phyloP scores from a whole-genome alignment of 2,113 vertebrate genomes.

The Pyrgilauda ruficollis region DNA sequence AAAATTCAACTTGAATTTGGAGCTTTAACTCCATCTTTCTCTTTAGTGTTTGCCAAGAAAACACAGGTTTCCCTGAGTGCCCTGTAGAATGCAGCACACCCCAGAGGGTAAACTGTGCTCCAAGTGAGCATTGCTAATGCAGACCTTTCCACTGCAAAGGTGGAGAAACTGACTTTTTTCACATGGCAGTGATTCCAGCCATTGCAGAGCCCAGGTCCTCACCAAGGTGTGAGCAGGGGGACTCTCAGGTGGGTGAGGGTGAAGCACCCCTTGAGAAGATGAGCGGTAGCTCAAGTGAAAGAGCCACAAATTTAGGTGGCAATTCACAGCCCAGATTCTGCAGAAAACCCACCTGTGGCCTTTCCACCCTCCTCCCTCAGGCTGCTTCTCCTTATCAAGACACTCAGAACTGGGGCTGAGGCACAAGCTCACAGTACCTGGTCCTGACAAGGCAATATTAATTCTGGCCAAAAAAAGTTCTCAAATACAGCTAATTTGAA shows the following conservation, averaged over 20 bases:
- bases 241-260: accelerated
- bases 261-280: not conserved
- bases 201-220: not conserved
- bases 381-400: not conserved
- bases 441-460: not conserved
- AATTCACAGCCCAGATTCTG: not conserved
- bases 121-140: not conserved
- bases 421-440: not conserved
- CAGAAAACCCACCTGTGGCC: accelerated
- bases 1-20: not conserved
- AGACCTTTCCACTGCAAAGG: not conserved
- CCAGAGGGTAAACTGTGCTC: not conserved
- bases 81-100: not conserved
- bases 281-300: not conserved
- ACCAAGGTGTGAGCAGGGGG: not conserved
- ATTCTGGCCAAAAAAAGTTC: not conserved
- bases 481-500: not conserved
- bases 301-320: not conserved
- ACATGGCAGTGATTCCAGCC: not conserved
- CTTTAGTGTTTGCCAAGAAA: not conserved
- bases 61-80: accelerated
- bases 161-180: not conserved
- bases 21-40: not conserved
- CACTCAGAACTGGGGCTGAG: not conserved
- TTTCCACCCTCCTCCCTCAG: not conserved